Percentiles rank a stretch among this genome's conserved stretches.
phyloP scores from a whole-genome alignment of 2,113 vertebrate genomes.

The Chaetura pelagica region DNA sequence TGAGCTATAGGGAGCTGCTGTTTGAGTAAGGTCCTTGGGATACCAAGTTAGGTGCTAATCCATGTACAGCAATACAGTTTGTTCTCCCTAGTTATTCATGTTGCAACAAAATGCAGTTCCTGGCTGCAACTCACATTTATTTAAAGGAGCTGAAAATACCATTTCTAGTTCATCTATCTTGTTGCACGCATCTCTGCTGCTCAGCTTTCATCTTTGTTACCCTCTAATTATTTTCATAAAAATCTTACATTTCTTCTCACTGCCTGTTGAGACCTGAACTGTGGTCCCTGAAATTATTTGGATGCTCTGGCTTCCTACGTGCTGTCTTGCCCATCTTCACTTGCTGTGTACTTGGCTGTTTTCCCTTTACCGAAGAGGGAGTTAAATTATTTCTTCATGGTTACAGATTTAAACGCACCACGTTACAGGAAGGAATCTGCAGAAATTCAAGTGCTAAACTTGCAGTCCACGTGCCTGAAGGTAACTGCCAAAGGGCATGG shows the following conservation, averaged over 20 bases:
- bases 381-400: background rate
- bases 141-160: background rate
- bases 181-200: background rate
- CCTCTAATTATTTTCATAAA: background rate
- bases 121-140: background rate
- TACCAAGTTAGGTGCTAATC: background rate
- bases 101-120: background rate
- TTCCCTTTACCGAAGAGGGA: background rate
- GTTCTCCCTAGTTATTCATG: background rate
- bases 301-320: background rate
- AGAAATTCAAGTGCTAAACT: background rate
- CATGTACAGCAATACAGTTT: background rate
- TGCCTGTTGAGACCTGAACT: background rate
- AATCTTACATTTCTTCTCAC: background rate
- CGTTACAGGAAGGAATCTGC: background rate
- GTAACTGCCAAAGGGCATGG: background rate
- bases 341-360: background rate
- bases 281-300: background rate
- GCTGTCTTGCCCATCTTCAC: background rate
- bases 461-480: fast-evolving
- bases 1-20: background rate
- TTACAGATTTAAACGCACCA: background rate
- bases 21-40: background rate
- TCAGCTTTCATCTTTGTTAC: background rate
- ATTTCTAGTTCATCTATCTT: background rate